A percentile compares a stretch with the other conserved stretches of the same genome.
Evolutionary conservation across 2,797 vertebrate species (phyloP).

Genomic region (Acanthurus tractus): DNA sequence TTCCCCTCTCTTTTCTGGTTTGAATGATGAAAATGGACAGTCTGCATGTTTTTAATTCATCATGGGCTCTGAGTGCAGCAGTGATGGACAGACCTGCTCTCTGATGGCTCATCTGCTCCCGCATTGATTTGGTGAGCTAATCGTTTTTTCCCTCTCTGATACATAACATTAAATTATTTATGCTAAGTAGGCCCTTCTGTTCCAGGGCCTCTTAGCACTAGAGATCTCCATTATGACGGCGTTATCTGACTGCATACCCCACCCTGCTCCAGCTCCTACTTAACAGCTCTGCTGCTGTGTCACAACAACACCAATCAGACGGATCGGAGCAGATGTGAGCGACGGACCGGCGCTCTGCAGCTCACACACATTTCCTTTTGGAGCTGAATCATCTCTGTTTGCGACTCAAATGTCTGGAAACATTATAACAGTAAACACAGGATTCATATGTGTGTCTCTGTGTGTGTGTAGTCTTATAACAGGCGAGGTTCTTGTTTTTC

Average conservation of each 20-base stretch:
- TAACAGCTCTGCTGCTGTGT: constrained; percentile 60
- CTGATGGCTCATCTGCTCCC: constrained; percentile 67
- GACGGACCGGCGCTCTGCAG: constrained; percentile 41
- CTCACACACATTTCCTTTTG: constrained; percentile 26
- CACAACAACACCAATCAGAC: constrained; percentile 63
- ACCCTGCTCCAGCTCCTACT: constrained; percentile 58
- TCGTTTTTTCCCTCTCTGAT: constrained; percentile 74
- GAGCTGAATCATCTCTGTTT: constrained; percentile 26
- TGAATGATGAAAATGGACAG: constrained; percentile 28
- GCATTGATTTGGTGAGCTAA: constrained; percentile 77
- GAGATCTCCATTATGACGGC: constrained; percentile 74
- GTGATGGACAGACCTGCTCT: constrained; percentile 44
- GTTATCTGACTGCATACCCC: constrained; percentile 65
- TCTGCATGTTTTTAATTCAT: constrained; percentile 36
- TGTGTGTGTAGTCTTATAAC: not conserved
- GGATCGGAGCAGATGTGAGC: constrained; percentile 60
- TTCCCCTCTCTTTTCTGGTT: constrained; percentile 2
- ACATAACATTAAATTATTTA: constrained; percentile 87
- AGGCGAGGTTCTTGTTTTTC: constrained; percentile 6
- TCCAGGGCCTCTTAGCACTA: constrained; percentile 68
- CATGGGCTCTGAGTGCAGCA: constrained; percentile 17
- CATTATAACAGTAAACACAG: constrained; percentile 3
- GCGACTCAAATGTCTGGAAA: constrained; percentile 40
- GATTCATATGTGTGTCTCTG: not conserved
- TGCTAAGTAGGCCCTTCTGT: constrained; percentile 80